A percentile compares a stretch with the other conserved stretches of the same genome.
Evolutionary conservation across 2,113 vertebrate species (phyloP).

Genomic region (Apteryx owenii): DNA sequence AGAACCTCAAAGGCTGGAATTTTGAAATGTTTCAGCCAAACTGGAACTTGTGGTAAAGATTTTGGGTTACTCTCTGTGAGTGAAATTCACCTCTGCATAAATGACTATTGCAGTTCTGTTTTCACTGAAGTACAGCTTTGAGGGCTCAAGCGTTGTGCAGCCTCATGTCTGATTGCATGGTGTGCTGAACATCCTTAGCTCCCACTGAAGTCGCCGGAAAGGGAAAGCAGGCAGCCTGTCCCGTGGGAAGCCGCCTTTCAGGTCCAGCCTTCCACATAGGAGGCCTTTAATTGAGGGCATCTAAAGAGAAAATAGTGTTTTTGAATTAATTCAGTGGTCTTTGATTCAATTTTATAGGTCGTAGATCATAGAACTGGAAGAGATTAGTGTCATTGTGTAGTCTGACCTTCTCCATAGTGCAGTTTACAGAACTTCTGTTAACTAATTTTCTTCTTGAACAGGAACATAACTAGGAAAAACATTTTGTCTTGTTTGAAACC

Average conservation of each 20-base stretch:
- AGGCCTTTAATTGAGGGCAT: background rate
- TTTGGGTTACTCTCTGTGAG: background rate
- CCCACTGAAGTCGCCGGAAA: fast-evolving
- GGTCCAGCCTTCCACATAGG: background rate
- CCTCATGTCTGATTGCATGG: background rate
- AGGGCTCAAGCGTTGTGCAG: background rate
- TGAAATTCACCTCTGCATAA: background rate
- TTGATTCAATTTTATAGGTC: background rate
- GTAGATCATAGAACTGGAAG: background rate
- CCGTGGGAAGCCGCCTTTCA: background rate
- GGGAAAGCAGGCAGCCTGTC: background rate
- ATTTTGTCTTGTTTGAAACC: background rate
- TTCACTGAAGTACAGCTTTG: background rate
- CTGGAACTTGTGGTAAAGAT: background rate
- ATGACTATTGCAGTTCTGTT: background rate
- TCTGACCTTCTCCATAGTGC: background rate
- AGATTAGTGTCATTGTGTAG: background rate
- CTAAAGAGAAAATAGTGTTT: background rate
- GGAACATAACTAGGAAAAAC: background rate
- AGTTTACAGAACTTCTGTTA: background rate
- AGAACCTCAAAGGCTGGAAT: background rate
- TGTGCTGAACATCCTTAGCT: background rate
- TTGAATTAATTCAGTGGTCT: background rate
- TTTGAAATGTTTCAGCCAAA: background rate
- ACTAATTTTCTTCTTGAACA: background rate